These are phyloP conservation scores for Danio jaintianensis DNA, from an alignment of 2,797 vertebrate genomes.

Conservation along the genomic window DNA sequence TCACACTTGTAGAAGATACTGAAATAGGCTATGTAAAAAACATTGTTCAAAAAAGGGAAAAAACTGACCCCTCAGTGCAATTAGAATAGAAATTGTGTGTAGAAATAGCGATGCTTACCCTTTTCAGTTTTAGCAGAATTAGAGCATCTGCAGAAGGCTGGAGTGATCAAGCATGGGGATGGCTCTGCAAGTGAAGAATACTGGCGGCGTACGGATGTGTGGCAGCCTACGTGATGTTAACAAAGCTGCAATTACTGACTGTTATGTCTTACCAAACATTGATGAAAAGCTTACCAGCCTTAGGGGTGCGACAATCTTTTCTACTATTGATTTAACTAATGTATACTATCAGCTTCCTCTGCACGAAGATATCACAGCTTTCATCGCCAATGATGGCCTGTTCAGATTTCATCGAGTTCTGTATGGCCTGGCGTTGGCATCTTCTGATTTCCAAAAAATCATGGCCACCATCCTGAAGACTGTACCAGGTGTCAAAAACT, in stretches of 20 bases:
- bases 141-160: background rate
- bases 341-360: slow-evolving; percentile 42
- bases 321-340: slow-evolving; percentile 29
- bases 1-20: background rate
- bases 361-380: slow-evolving; percentile 40
- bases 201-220: slow-evolving; percentile 19
- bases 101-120: background rate
- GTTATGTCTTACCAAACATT: slow-evolving; percentile 3
- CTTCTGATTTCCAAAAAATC: slow-evolving; percentile 25
- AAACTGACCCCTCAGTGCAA: background rate
- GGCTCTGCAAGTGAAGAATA: background rate
- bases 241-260: slow-evolving; percentile 11
- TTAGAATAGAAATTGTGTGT: background rate
- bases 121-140: background rate
- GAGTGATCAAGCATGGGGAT: background rate
- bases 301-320: background rate
- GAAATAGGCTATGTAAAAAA: background rate
- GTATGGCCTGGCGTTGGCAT: background rate
- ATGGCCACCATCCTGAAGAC: slow-evolving; percentile 30
- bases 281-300: slow-evolving; percentile 14
- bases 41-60: background rate
- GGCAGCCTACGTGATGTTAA: slow-evolving; percentile 12
- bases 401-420: slow-evolving; percentile 33
- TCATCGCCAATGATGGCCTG: background rate
- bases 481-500: too few relatives aligned